Percentiles rank a stretch among this genome's conserved stretches.
Conservation (phyloP, 2,888 invertebrate genomes). For the Elmis aenea region DNA sequence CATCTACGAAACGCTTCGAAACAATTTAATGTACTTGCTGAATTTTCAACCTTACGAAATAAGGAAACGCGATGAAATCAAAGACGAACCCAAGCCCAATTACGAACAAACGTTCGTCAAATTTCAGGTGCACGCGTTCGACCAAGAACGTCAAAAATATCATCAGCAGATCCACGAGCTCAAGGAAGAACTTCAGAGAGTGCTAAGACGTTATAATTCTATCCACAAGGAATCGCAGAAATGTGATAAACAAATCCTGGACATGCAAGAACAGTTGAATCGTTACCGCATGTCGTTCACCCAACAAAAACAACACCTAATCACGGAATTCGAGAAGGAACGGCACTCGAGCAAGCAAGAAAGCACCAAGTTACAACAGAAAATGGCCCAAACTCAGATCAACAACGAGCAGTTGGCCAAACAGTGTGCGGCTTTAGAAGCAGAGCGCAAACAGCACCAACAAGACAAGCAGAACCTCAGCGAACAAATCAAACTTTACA, state of each 20-base stretch:
- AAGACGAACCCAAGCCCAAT: conserved; percentile 5
- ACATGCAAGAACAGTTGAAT: conserved; percentile 9
- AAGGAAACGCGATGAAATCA: neutral
- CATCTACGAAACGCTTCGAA: neutral
- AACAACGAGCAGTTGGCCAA: no score
- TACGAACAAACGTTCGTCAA: conserved; percentile 4
- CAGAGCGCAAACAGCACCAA: no score
- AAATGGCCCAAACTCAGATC: no score
- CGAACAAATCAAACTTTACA: no score
- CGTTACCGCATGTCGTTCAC: conserved; percentile 3
- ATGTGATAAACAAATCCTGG: conserved; percentile 10
- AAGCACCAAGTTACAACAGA: no score
- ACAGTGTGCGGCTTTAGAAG: no score
- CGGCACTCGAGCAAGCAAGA: no score
- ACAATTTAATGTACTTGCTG: neutral
- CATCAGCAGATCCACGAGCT: conserved; percentile 3
- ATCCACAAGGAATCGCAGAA: conserved; percentile 5
- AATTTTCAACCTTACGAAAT: neutral
- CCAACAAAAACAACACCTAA: conserved; percentile 6
- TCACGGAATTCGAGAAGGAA: conserved; percentile 5
- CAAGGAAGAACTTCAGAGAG: conserved; percentile 5
- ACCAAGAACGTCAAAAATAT: conserved; percentile 3
- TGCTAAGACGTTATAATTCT: neutral
- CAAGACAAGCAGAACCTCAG: no score
- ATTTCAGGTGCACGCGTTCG: conserved; percentile 10